Base-by-base conservation (phyloP, 1,140 invertebrate genomes). In the Drosophila athabasca region DNA sequence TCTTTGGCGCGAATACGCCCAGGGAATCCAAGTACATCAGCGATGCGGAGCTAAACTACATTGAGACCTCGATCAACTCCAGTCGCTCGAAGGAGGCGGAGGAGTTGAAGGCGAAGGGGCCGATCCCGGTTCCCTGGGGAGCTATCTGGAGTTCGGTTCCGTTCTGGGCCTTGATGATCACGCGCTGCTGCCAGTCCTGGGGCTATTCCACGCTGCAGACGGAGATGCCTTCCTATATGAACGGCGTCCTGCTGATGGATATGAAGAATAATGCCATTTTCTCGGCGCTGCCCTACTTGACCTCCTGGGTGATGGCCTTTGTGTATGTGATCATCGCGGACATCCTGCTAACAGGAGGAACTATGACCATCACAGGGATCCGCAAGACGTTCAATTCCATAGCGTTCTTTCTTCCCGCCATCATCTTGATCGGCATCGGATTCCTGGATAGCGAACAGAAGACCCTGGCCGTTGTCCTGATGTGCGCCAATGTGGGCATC, bases 151-250 rank as follows among this genome's bases (percentile, higher is more conserved):
- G 93, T 0, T 97, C 96, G 1, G 55, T 94, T 6, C 96, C 97
- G 0, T 94, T 98, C 62, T 97, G 96, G 95, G 95, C 97, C 0
- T 92, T 98, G 6, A 93, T 97, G 29, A 90, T 97, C 0, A 95
- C 94, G 0, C 97, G 99, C 82, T 96, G 96, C 88, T 95, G 96
- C 0, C 96, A 98, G 84, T 97, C 97, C 83, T 99, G 97, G 97
- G 97, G 97, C 1, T 97, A 97, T 85, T 98, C 97, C 93, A 98
- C 96, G 4, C 93, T 99, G 35, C 93, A 99, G 49, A 98, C 97
- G 0, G 95, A 97, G 92, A 95, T 99, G 84, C 98, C 98, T 0
- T 96, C 95, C 0, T 99, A 98, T 84, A 95, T 99, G 94, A 95
- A 95, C 19, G 94, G 95, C 52, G 95, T 98, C 0, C 93, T 99